Evolutionary conservation across 2,888 invertebrate species (phyloP).

Genomic region (Glaucopsyche alexis): DNA sequence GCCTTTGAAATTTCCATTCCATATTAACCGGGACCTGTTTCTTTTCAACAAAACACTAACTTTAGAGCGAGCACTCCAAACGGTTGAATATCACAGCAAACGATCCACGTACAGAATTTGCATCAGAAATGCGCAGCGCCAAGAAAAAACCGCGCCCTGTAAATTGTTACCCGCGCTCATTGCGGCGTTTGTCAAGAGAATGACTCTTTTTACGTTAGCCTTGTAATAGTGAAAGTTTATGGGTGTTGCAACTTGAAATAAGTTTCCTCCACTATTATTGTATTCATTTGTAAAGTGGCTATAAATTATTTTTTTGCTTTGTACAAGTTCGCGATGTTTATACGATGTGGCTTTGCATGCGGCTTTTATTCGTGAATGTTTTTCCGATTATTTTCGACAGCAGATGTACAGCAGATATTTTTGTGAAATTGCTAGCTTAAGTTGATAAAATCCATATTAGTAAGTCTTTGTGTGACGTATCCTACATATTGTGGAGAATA

Average conservation of each 20-base stretch:
- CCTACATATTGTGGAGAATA: not conserved
- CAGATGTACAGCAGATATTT: not conserved
- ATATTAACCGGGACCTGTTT: slow-evolving; percentile 33
- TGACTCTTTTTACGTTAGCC: slow-evolving; percentile 51
- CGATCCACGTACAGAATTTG: slow-evolving; percentile 63
- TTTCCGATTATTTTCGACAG: not conserved
- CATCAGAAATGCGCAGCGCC: slow-evolving; percentile 61
- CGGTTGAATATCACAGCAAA: slow-evolving; percentile 62
- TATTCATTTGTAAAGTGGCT: slow-evolving; percentile 23
- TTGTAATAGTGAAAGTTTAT: slow-evolving; percentile 28
- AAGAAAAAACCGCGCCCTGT: slow-evolving; percentile 47
- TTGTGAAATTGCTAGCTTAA: too few species aligned
- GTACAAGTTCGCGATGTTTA: slow-evolving; percentile 9
- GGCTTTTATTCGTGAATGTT: not conserved
- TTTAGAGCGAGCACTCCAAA: slow-evolving; percentile 31
- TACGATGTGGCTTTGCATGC: not conserved
- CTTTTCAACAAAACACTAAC: slow-evolving; percentile 32
- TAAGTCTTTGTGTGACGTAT: not conserved
- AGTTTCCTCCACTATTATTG: slow-evolving; percentile 12
- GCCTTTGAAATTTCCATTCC: slow-evolving; percentile 31
- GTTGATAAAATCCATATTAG: too few species aligned
- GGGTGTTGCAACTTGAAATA: slow-evolving; percentile 25
- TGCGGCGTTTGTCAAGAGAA: slow-evolving; percentile 64
- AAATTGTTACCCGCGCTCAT: slow-evolving; percentile 58
- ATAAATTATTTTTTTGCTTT: slow-evolving; percentile 10